Conservation (phyloP, 2,888 invertebrate genomes). For the Escarpia spicata region DNA sequence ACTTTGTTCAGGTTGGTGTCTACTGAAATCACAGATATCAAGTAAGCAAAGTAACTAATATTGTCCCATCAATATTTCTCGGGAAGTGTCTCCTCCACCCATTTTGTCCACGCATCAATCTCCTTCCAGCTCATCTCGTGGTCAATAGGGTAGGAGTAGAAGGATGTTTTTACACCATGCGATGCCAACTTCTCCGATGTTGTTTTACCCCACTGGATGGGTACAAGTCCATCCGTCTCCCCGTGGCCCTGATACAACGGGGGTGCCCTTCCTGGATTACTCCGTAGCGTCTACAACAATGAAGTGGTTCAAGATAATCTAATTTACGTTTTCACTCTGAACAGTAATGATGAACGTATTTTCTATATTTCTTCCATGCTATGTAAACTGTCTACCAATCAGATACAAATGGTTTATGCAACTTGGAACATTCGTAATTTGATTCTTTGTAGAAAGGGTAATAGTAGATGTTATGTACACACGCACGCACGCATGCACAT, state of each 20-base stretch:
- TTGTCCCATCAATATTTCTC: neutral
- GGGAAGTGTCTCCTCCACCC: constrained; percentile 25
- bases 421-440: no score
- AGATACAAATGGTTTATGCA: no score
- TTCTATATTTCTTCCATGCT: no score
- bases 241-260: constrained; percentile 35
- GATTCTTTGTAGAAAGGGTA: no score
- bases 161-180: constrained; percentile 29
- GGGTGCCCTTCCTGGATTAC: neutral
- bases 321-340: neutral
- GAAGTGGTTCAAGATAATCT: neutral
- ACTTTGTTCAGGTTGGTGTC: no score
- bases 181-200: constrained; percentile 28
- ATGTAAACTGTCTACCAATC: no score
- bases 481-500: no score
- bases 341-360: no score
- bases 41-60: neutral
- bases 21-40: no score
- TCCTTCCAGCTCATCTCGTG: constrained; percentile 28
- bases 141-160: constrained; percentile 27
- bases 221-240: constrained; percentile 31
- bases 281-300: neutral
- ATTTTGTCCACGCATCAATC: constrained; percentile 19
- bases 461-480: no score
- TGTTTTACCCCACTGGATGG: constrained; percentile 31